Percentiles rank a stretch among this genome's conserved stretches.
Evolutionary conservation across 2,113 vertebrate genomes (phyloP).

Genomic region (Asarcornis scutulata): DNA sequence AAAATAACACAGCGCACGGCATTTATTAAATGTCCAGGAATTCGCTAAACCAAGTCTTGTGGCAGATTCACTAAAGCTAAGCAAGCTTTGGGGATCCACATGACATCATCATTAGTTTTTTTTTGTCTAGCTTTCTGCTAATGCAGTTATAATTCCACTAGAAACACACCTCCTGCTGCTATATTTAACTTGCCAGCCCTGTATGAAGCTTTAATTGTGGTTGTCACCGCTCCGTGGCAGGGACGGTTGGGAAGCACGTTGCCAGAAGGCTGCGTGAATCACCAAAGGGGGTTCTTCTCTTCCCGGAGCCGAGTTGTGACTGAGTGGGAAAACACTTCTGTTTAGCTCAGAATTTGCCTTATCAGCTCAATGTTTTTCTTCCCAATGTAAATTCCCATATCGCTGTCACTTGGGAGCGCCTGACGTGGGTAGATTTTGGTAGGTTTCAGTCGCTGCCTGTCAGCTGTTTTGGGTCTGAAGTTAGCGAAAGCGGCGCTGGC

Average conservation of each 20-base stretch:
- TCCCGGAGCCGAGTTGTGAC: neutral
- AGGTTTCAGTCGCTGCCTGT: neutral
- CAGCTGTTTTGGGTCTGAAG: too few relatives aligned
- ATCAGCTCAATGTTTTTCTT: neutral
- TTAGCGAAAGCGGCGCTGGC: neutral
- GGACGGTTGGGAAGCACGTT: neutral
- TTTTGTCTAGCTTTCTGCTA: neutral
- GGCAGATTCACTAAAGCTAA: conserved; percentile 15
- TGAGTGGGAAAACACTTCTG: neutral
- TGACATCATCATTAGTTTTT: neutral
- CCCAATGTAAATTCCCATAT: neutral
- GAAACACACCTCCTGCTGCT: neutral
- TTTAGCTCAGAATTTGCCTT: neutral
- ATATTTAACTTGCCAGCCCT: neutral
- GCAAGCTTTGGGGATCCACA: neutral
- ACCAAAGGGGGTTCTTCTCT: neutral
- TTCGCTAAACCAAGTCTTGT: neutral
- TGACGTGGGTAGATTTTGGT: neutral
- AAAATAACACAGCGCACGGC: neutral
- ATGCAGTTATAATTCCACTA: neutral
- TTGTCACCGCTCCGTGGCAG: neutral
- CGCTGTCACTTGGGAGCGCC: neutral
- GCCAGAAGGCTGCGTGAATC: neutral
- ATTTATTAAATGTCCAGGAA: conserved; percentile 12
- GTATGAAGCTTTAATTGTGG: neutral